Evolutionary conservation across 1,140 invertebrate species (phyloP).

Genomic region (Lycorma delicatula): DNA sequence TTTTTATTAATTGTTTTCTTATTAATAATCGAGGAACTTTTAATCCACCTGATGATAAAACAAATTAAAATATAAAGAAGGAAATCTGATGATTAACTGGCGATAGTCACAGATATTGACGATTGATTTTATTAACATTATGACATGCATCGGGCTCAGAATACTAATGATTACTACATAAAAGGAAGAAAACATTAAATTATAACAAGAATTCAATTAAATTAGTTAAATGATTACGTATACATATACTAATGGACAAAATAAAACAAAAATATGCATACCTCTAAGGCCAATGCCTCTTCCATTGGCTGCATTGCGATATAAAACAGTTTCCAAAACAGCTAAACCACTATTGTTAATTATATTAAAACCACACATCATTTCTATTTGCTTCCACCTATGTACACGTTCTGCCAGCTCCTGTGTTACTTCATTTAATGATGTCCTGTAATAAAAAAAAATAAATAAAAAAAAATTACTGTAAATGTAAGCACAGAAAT

Average conservation of each 20-base stretch:
- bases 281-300: constrained; percentile 46
- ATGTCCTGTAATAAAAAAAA: constrained; percentile 51
- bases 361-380: constrained; percentile 80
- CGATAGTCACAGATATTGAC: no score
- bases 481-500: no score
- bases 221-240: no score
- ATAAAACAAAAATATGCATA: constrained; percentile 22
- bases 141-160: no score
- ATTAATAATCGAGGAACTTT: no score
- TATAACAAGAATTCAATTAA: background rate
- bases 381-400: constrained; percentile 90
- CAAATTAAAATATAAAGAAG: no score
- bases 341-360: constrained; percentile 83
- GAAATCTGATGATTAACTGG: no score
- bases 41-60: no score
- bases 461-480: no score
- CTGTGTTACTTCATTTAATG: constrained; percentile 87
- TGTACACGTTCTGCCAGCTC: constrained; percentile 78
- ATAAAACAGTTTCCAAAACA: constrained; percentile 68
- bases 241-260: background rate
- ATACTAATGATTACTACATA: no score
- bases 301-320: constrained; percentile 47
- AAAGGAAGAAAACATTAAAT: background rate
- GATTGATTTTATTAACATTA: no score
- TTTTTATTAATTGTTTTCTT: no score